Evolutionary conservation across 2,888 invertebrate species (phyloP).

Genomic region (Latrodectus hesperus): DNA sequence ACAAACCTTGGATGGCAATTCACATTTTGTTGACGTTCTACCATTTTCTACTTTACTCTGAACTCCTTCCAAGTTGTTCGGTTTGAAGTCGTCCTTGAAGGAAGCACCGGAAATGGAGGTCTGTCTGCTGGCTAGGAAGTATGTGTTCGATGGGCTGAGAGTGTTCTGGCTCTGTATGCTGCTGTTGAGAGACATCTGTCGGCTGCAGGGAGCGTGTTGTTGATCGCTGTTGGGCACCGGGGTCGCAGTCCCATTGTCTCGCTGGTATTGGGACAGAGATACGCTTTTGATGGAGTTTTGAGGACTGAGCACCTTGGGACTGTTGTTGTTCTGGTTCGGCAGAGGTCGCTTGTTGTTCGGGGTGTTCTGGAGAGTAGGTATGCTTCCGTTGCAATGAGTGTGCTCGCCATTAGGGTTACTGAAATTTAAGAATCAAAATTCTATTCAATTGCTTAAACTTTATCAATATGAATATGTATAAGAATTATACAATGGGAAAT

Average conservation of each 20-base stretch:
- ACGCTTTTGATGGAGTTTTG: constrained; percentile 80
- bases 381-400: constrained; percentile 80
- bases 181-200: constrained; percentile 74
- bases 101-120: constrained; percentile 73
- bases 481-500: too few relatives aligned
- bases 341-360: constrained; percentile 74
- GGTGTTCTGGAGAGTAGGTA: constrained; percentile 71
- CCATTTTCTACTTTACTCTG: constrained; percentile 35
- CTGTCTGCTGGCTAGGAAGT: constrained; percentile 73
- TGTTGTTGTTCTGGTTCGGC: constrained; percentile 72
- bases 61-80: constrained; percentile 53
- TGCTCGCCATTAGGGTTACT: constrained; percentile 73
- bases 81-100: constrained; percentile 73
- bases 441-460: too few relatives aligned
- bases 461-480: too few relatives aligned
- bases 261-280: constrained; percentile 68
- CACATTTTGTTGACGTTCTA: constrained; percentile 8
- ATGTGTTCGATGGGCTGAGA: constrained; percentile 57
- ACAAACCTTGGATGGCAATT: constrained; percentile 42
- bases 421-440: not conserved
- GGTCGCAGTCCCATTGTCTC: constrained; percentile 16
- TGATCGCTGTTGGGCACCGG: constrained; percentile 6
- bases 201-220: constrained; percentile 72
- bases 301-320: constrained; percentile 79
- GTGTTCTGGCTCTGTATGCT: constrained; percentile 68